A percentile compares a stretch with the other conserved stretches of the same genome.
Evolutionary conservation across 2,888 invertebrate species (phyloP).

Genomic region (Junonia oenone): DNA sequence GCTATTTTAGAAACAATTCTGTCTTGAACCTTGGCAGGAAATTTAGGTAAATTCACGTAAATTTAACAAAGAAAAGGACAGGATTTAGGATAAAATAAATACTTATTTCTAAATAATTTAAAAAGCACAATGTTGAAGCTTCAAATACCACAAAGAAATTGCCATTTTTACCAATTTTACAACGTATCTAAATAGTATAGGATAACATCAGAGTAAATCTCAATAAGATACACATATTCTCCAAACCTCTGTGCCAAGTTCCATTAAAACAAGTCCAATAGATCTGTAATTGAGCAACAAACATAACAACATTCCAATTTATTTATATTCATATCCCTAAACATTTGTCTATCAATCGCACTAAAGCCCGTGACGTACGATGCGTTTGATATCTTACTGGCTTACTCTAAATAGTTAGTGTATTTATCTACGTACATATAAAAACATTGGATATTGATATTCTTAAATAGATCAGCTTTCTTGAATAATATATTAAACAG

Average conservation of each 20-base stretch:
- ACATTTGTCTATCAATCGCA: conserved; percentile 3
- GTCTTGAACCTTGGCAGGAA: no score
- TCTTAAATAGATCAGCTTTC: no score
- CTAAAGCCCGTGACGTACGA: conserved; percentile 3
- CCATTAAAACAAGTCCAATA: background rate
- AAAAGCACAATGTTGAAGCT: no score
- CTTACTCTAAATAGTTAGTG: background rate
- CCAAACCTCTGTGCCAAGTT: background rate
- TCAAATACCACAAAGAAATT: no score
- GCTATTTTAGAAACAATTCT: no score
- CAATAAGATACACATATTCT: background rate
- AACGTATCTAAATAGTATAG: background rate
- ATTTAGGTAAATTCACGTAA: no score
- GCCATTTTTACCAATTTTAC: background rate
- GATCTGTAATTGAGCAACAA: background rate
- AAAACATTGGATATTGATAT: no score
- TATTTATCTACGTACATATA: background rate
- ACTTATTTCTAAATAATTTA: no score
- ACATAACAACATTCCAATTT: conserved; percentile 6
- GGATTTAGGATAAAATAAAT: no score
- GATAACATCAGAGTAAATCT: background rate
- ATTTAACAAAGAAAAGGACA: no score
- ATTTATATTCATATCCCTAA: background rate
- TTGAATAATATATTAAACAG: no score
- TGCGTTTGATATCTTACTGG: background rate